Evolutionary conservation across 2,113 vertebrate genomes (phyloP), one percentile per base, ranked within the genome.

Genomic region (Daboia siamensis): DNA sequence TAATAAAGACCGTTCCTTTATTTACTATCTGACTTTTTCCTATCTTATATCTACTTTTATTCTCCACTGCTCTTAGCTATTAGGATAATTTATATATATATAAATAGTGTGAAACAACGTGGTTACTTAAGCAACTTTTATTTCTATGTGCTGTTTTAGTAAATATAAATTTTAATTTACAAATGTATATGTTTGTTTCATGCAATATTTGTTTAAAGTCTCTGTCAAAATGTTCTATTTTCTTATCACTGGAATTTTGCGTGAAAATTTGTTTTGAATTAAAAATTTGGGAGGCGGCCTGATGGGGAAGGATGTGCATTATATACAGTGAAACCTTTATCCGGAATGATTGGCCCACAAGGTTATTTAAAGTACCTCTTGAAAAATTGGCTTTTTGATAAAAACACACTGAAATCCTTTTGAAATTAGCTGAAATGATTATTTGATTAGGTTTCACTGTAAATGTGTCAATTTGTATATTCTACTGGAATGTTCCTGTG

Each of bases 381-480:
- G 87, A 95, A 93, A 93, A 84, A 92, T 55, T 12, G 91, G 90
- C 48, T 6, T 48, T 93, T 95, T 4, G 29, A 26, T 87, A 46
- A 21, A 89, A 94, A 85, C 87, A 91, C 6, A 29, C 57, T 3
- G 85, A 26, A 85, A 92, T 85, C 23, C 12, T 92, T 55, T 6
- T 48, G 0, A 92, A 95, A 94, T 91, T 86, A 90, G 9, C 69
- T 95, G 93, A 91, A 96, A 94, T 74, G 90, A 94, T 96, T 95
- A 95, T 96, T 91, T 92, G 93, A 92, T 95, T 90, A 95, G 96
- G 96, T 97, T 97, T 96, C 97, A 97, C 96, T 97, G 97, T 97
- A 54, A 97, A 90, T 95, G 97, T 97, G 96, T 97, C 96, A 93
- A 92, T 95, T 92, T 97, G 97, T 97, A 97, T 97, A 96, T 91